Evolutionary conservation across 2,888 invertebrate species (phyloP).

Genomic region (Eristalis tenax): DNA sequence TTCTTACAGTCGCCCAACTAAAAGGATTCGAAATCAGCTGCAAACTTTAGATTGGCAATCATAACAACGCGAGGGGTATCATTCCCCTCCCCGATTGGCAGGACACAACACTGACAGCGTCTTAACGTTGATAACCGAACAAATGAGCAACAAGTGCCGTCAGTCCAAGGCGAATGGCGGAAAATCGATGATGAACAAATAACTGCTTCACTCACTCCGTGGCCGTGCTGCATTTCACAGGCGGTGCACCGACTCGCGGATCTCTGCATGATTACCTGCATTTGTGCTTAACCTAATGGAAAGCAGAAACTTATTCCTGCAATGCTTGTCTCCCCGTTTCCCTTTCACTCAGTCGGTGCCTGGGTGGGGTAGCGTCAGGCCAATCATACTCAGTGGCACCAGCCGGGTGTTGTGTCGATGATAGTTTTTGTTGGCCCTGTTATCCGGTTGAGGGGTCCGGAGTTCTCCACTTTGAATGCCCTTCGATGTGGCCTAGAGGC

Average conservation of each 20-base stretch:
- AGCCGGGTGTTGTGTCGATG: neutral
- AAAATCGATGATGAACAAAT: neutral
- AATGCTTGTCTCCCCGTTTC: neutral
- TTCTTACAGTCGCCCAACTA: neutral
- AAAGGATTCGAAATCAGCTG: neutral
- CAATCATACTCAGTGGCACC: neutral
- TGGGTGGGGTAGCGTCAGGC: neutral
- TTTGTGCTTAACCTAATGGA: constrained; percentile 1
- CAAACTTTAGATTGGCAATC: neutral
- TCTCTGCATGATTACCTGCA: constrained; percentile 13
- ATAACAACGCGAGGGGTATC: neutral
- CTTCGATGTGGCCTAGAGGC: neutral
- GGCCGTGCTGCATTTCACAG: neutral
- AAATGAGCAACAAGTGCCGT: neutral
- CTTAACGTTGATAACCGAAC: neutral
- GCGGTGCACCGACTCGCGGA: neutral
- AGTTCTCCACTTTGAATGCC: neutral
- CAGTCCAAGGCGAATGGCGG: neutral
- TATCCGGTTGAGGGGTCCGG: neutral
- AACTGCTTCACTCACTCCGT: neutral
- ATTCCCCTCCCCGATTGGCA: neutral
- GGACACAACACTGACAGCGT: neutral
- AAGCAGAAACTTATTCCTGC: neutral
- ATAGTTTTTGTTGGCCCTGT: neutral
- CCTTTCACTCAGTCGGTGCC: neutral